These are phyloP conservation scores for Hydraecia micacea DNA, from an alignment of 2,888 invertebrate genomes.

Conservation along the genomic window DNA sequence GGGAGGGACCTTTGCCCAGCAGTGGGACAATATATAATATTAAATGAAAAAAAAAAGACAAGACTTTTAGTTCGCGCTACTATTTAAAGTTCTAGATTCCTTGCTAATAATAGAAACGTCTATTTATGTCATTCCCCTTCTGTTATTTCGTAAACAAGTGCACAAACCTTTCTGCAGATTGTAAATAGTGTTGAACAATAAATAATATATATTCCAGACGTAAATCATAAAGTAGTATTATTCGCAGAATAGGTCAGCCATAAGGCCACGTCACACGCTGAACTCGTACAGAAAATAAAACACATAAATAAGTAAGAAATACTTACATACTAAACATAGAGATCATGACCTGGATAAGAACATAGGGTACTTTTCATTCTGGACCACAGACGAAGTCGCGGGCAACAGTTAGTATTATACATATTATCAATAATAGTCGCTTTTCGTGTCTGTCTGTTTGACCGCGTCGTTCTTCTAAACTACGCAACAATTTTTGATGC, in stretches of 20 bases:
- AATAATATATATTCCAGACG: conserved; percentile 2
- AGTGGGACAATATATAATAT: too few species aligned
- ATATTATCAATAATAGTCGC: too few species aligned
- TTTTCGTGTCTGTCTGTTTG: background rate
- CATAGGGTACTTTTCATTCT: too few species aligned
- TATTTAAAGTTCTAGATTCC: conserved; percentile 14
- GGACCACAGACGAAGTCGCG: too few species aligned
- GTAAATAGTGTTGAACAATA: conserved; percentile 22
- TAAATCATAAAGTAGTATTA: conserved; percentile 22
- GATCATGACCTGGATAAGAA: too few species aligned
- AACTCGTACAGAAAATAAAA: background rate
- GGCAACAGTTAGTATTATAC: too few species aligned
- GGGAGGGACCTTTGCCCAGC: too few species aligned
- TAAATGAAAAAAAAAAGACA: too few species aligned
- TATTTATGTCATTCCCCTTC: conserved; percentile 19
- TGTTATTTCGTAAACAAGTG: conserved; percentile 40
- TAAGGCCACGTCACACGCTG: background rate
- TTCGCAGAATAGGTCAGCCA: conserved; percentile 1
- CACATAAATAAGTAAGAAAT: background rate
- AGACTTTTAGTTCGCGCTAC: background rate
- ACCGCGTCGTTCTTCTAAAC: background rate
- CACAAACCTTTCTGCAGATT: conserved; percentile 43
- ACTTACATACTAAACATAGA: background rate
- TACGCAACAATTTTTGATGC: background rate
- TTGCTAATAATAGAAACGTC: conserved; percentile 6